A percentile compares a stretch with the other conserved stretches of the same genome.
phyloP scores from a whole-genome alignment of 2,113 vertebrate species.

The Cnemophilus loriae region DNA sequence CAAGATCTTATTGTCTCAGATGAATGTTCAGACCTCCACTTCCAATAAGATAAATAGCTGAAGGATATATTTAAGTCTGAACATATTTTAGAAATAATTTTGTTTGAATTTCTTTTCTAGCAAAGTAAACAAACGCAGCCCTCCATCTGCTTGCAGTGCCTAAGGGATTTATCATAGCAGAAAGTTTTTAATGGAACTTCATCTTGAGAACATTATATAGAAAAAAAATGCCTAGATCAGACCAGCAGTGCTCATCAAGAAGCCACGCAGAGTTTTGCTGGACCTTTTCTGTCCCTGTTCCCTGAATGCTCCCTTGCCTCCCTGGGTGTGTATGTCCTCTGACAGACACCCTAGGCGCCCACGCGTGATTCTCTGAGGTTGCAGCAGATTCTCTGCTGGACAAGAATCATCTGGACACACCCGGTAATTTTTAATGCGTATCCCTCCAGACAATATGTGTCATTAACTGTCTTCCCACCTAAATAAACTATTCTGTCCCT shows the following conservation, averaged over 20 bases:
- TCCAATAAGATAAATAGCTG: background rate
- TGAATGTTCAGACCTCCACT: background rate
- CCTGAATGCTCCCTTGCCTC: background rate
- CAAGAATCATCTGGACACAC: background rate
- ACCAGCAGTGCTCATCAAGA: background rate
- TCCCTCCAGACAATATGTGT: background rate
- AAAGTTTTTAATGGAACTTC: background rate
- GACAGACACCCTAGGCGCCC: background rate
- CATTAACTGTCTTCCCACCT: background rate
- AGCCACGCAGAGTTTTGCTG: background rate
- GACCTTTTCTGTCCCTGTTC: background rate
- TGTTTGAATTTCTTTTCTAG: background rate
- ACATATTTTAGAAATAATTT: background rate
- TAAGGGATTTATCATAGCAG: background rate
- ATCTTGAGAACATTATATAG: background rate
- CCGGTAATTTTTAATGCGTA: background rate
- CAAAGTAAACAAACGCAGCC: background rate
- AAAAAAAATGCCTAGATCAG: background rate
- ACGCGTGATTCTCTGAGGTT: rapidly evolving
- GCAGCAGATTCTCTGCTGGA: background rate
- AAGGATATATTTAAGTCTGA: conserved; percentile 9
- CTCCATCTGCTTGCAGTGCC: background rate
- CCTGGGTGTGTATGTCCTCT: background rate
- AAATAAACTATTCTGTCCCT: background rate
- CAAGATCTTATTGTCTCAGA: background rate